phyloP scores from a whole-genome alignment of 2,888 invertebrate species.

The Agonopterix heracliana region DNA sequence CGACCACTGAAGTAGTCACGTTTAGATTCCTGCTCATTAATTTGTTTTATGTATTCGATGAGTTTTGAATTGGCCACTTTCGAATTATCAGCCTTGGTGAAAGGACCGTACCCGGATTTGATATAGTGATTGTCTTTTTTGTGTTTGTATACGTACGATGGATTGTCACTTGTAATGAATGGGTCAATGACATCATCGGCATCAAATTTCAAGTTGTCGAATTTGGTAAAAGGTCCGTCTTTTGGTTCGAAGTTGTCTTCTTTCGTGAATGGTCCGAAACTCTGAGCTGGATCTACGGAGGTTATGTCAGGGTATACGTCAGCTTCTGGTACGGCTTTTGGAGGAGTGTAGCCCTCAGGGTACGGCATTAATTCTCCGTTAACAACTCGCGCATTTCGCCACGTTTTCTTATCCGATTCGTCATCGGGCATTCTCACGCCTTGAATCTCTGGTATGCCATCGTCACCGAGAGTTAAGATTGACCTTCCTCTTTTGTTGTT shows the following conservation, averaged over 20 bases:
- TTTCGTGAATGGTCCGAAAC: conserved; percentile 78
- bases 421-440: conserved; percentile 90
- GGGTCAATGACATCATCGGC: conserved; percentile 50
- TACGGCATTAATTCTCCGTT: conserved; percentile 88
- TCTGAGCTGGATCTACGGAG: conserved; percentile 46
- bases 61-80: conserved; percentile 76
- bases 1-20: conserved; percentile 77
- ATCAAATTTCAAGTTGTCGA: conserved; percentile 72
- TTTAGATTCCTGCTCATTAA: conserved; percentile 79
- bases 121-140: conserved; percentile 62
- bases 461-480: conserved; percentile 79
- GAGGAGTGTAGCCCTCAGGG: conserved; percentile 81
- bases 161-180: conserved; percentile 52
- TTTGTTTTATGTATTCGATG: conserved; percentile 80
- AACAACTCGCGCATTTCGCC: conserved; percentile 92
- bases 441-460: conserved; percentile 87
- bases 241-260: conserved; percentile 75
- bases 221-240: conserved; percentile 78
- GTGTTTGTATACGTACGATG: conserved; percentile 50
- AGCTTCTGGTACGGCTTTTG: conserved; percentile 76
- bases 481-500: conserved; percentile 79
- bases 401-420: conserved; percentile 87
- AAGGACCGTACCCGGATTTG: conserved; percentile 76
- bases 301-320: conserved; percentile 69
- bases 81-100: conserved; percentile 78